A percentile compares a stretch with the other conserved stretches of the same genome.
These are phyloP conservation scores for Ptychoptera contaminata DNA, from an alignment of 2,888 invertebrate species.

Conservation along the genomic window DNA sequence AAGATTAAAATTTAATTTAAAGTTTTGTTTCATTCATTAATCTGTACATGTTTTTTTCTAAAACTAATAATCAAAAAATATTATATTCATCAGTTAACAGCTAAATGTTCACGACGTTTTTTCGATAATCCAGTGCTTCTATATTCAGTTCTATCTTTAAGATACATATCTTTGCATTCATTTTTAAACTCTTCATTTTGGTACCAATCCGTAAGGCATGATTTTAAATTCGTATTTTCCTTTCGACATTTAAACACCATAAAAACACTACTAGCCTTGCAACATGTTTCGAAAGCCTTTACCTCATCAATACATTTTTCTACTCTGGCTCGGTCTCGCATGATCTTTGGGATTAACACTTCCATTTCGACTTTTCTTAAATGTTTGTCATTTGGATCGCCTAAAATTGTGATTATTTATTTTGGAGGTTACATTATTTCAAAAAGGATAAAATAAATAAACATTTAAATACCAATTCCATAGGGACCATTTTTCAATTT, in stretches of 20 bases:
- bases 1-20: slow-evolving; percentile 6
- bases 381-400: slow-evolving; percentile 70
- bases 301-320: slow-evolving; percentile 67
- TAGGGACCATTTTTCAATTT: slow-evolving; percentile 35
- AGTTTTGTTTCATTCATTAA: slow-evolving; percentile 11
- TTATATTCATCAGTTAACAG: too few relatives aligned
- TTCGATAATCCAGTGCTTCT: slow-evolving; percentile 61
- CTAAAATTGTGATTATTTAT: slow-evolving; percentile 30
- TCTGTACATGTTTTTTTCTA: too few relatives aligned
- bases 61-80: too few relatives aligned
- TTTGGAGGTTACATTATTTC: too few relatives aligned
- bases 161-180: slow-evolving; percentile 61
- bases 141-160: slow-evolving; percentile 65
- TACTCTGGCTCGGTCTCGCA: slow-evolving; percentile 64
- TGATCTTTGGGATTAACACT: slow-evolving; percentile 74
- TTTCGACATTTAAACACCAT: slow-evolving; percentile 62
- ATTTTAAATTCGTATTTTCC: slow-evolving; percentile 50
- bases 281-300: slow-evolving; percentile 52
- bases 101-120: slow-evolving; percentile 23
- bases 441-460: slow-evolving; percentile 5
- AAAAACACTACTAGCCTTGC: slow-evolving; percentile 46
- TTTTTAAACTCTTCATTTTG: slow-evolving; percentile 55
- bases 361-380: slow-evolving; percentile 79
- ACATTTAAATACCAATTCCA: slow-evolving; percentile 33
- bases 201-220: slow-evolving; percentile 64